Percentiles rank a stretch among this genome's conserved stretches.
phyloP scores from a whole-genome alignment of 2,113 vertebrate species.

The Amblyopsis rosae region DNA sequence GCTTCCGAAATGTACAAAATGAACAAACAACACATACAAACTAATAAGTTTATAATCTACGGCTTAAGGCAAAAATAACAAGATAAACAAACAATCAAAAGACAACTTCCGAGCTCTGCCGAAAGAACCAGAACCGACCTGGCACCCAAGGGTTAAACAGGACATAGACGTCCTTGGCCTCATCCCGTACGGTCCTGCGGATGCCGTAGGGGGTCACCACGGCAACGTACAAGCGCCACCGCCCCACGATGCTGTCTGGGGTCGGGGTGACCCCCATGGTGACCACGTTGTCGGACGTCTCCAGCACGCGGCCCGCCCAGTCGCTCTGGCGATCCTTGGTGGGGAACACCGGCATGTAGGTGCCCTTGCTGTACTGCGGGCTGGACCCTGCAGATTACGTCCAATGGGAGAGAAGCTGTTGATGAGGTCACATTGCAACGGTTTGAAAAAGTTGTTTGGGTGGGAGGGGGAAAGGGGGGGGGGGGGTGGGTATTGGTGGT shows the following conservation, averaged over 20 bases:
- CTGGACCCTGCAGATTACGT: conserved; percentile 77
- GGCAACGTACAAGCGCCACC: conserved; percentile 87
- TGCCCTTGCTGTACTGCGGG: conserved; percentile 90
- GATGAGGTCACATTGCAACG: neutral
- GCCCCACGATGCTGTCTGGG: conserved; percentile 85
- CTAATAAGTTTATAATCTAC: too few species aligned
- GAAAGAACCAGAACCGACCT: conserved; percentile 65
- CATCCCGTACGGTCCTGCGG: conserved; percentile 80
- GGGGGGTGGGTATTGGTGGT: neutral
- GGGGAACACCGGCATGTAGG: conserved; percentile 84
- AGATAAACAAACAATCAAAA: neutral
- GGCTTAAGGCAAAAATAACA: neutral
- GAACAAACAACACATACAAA: too few species aligned
- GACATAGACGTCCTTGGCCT: conserved; percentile 80
- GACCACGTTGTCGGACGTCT: conserved; percentile 67
- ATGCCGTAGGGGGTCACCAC: conserved; percentile 86
- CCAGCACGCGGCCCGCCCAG: conserved; percentile 83
- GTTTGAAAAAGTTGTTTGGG: too few species aligned
- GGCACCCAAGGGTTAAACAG: conserved; percentile 94
- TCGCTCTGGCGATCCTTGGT: conserved; percentile 69
- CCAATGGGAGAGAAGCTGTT: neutral
- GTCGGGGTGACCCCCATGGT: conserved; percentile 83
- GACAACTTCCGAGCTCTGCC: neutral
- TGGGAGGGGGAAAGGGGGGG: too few species aligned
- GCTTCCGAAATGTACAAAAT: too few species aligned